phyloP scores from a whole-genome alignment of 1,140 invertebrate species.

The Eriosoma lanigerum region DNA sequence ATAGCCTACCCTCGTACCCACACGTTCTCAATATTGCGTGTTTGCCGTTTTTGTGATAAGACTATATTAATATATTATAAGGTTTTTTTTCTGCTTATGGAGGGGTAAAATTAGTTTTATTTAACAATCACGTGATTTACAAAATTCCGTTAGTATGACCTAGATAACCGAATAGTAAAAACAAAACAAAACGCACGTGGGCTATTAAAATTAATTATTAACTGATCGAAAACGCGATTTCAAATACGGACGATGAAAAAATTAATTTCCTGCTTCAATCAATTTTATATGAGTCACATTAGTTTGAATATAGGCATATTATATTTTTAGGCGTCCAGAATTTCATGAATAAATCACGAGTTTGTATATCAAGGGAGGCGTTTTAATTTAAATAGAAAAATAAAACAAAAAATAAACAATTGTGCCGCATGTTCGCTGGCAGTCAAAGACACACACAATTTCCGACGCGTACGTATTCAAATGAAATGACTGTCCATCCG shows the following conservation, averaged over 20 bases:
- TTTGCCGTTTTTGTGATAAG: slow-evolving; percentile 22
- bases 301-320: not conserved
- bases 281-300: slow-evolving; percentile 14
- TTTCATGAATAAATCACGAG: slow-evolving; percentile 25
- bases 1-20: not conserved
- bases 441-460: slow-evolving; percentile 7
- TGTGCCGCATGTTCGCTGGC: not conserved
- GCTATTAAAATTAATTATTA: not conserved
- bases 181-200: not conserved
- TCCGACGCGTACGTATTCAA: not conserved
- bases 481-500: not conserved
- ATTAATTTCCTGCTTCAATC: slow-evolving; percentile 21
- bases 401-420: slow-evolving; percentile 11
- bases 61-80: not conserved
- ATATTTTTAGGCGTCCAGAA: not conserved
- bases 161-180: not conserved
- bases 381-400: slow-evolving; percentile 19
- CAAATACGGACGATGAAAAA: not conserved
- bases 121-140: slow-evolving; percentile 16
- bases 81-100: not conserved
- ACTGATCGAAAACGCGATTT: not conserved
- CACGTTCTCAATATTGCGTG: too few relatives aligned
- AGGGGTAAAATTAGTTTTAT: not conserved
- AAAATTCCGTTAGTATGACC: not conserved
- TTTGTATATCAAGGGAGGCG: not conserved